phyloP scores from a whole-genome alignment of 2,888 invertebrate species.

The Micropterix aruncella region DNA sequence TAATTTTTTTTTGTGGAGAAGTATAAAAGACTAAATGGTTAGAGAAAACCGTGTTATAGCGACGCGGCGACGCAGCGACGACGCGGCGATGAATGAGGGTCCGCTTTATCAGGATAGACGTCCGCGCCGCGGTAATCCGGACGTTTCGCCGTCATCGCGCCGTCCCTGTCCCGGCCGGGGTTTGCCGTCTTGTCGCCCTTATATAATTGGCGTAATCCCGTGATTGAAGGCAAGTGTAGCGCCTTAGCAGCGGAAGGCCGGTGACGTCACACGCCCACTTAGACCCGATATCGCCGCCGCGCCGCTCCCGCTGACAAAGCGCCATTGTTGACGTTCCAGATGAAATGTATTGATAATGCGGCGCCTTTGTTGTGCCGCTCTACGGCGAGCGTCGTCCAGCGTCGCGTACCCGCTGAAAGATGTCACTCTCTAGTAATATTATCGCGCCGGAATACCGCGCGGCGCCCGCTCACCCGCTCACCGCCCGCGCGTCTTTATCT shows the following conservation, averaged over 20 bases:
- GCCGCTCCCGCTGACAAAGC: background rate
- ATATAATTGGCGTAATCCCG: background rate
- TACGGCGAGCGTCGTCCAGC: background rate
- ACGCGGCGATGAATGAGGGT: background rate
- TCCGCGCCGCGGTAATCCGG: background rate
- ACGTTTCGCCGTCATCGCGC: background rate
- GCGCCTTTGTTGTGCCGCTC: background rate
- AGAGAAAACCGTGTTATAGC: too few relatives aligned
- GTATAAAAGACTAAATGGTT: too few relatives aligned
- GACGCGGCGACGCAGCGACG: too few relatives aligned
- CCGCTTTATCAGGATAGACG: background rate
- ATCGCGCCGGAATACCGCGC: background rate
- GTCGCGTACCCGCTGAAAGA: background rate
- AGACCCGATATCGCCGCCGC: too few relatives aligned
- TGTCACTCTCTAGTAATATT: background rate
- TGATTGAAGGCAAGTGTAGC: background rate
- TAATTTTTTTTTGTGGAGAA: too few relatives aligned
- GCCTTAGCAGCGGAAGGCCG: background rate
- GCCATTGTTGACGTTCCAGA: background rate
- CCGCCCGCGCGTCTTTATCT: too few relatives aligned
- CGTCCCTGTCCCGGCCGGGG: background rate
- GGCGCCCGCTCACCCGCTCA: too few relatives aligned
- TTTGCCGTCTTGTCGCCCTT: too few relatives aligned
- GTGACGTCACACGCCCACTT: background rate
- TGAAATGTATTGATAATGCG: background rate